Evolutionary conservation across 2,113 vertebrate genomes (phyloP).

Genomic region (Phoenicopterus ruber): DNA sequence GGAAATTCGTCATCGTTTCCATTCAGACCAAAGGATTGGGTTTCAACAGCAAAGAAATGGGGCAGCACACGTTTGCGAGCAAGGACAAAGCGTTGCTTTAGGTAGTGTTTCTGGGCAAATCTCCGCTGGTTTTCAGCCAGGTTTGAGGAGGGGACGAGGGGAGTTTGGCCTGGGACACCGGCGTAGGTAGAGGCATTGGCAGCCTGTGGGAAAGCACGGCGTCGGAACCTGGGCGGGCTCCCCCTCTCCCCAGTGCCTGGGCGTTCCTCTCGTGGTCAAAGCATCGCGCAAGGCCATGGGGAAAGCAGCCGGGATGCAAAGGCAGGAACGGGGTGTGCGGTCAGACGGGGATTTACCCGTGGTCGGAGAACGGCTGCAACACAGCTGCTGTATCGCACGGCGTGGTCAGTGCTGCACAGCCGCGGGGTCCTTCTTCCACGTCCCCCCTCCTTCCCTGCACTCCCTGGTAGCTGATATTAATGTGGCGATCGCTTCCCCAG

Average conservation of each 20-base stretch:
- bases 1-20: not conserved
- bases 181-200: not conserved
- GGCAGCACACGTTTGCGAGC: accelerated
- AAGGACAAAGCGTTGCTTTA: not conserved
- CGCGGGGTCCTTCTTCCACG: not conserved
- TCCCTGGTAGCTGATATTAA: too few species aligned
- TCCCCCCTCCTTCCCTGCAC: not conserved
- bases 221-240: not conserved
- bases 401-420: not conserved
- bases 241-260: too few species aligned
- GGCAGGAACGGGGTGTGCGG: not conserved
- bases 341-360: accelerated
- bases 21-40: not conserved
- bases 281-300: not conserved
- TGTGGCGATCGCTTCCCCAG: too few species aligned
- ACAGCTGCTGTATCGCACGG: not conserved
- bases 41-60: accelerated
- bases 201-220: not conserved
- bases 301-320: not conserved
- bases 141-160: not conserved
- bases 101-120: not conserved
- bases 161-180: not conserved
- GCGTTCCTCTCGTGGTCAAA: accelerated
- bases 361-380: accelerated
- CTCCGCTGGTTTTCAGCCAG: accelerated